These are phyloP conservation scores for Caenorhabditis sp. DNA, from an alignment of 2,888 invertebrate species.

Conservation along the genomic window DNA sequence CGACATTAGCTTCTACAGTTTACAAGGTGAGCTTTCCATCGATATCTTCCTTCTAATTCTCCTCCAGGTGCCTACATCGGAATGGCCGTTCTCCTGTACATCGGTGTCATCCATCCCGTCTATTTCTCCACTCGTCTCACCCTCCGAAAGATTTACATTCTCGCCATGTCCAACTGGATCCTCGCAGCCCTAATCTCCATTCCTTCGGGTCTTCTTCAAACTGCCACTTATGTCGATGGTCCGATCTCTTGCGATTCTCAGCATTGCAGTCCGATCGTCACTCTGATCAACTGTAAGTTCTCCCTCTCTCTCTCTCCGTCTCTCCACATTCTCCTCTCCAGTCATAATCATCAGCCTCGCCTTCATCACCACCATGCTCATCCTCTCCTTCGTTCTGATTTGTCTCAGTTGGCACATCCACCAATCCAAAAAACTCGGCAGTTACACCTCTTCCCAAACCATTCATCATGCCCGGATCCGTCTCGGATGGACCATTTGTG, in stretches of 20 bases:
- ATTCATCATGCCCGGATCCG: constrained; percentile 35
- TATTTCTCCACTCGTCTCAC: constrained; percentile 32
- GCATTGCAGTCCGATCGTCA: constrained; percentile 36
- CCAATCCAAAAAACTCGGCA: constrained; percentile 25
- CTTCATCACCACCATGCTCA: constrained; percentile 30
- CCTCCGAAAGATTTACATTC: constrained; percentile 27
- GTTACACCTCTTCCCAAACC: constrained; percentile 41
- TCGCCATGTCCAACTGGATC: constrained; percentile 20
- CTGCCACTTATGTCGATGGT: constrained; percentile 22
- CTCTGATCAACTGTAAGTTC: constrained; percentile 29
- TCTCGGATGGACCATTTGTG: constrained; percentile 39
- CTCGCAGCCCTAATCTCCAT: constrained; percentile 21
- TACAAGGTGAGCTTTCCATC: constrained; percentile 32
- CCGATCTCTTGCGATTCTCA: constrained; percentile 39
- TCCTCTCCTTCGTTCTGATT: constrained; percentile 42
- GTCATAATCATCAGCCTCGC: constrained; percentile 21
- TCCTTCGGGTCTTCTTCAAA: constrained; percentile 29
- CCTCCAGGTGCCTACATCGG: constrained; percentile 45
- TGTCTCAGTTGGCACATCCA: constrained; percentile 36
- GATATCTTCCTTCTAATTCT: background rate
- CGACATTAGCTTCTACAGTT: constrained; percentile 43
- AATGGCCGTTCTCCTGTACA: constrained; percentile 40
- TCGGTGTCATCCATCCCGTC: constrained; percentile 41
- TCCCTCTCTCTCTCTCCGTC: background rate
- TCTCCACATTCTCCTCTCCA: constrained; percentile 24